Evolutionary conservation across 2,888 invertebrate species (phyloP), one percentile per base, ranked within the genome.

Genomic region (Tetheella fluctuosa): DNA sequence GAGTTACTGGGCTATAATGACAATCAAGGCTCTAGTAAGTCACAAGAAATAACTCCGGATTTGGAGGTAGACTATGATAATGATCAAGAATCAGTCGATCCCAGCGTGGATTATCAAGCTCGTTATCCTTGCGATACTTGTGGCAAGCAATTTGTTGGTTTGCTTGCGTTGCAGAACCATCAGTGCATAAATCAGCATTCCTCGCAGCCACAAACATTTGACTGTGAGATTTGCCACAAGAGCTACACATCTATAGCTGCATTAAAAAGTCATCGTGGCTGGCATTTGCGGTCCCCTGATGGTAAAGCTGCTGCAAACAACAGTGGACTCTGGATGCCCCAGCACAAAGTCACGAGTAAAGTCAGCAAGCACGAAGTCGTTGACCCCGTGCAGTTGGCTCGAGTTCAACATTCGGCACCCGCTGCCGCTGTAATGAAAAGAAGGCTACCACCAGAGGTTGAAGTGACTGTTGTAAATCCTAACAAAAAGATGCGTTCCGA

Each of bases 201-300:
- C 6, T 70, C 81, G 7, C 87, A 88, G 59, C 89, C 89, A 12
- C 90, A 90, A 72, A 92, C 91, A 0, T 94, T 94, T 63, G 94
- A 94, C 62, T 96, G 96, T 71, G 94, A 94, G 64, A 94, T 95
- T 28, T 96, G 96, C 69, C 94, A 94, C 64, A 95, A 95, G 71
- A 91, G 93, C 30, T 96, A 96, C 75, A 94, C 94, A 4, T 95
- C 95, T 23, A 95, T 95, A 67, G 94, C 94, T 1, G 95, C 96
- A 0, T 77, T 96, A 58, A 95, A 95, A 67, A 95, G 95, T 68
- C 96, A 96, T 80, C 90, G 95, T 56, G 95, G 95, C 12, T 95
- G 95, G 91, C 96, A 96, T 76, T 91, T 95, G 61, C 93, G 95
- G 23, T 94, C 95, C 0, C 94, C 94, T 3, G 91, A 93, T 67